These are phyloP conservation scores for Lycodopsis pacificus DNA, from an alignment of 2,797 vertebrate species.

Conservation along the genomic window DNA sequence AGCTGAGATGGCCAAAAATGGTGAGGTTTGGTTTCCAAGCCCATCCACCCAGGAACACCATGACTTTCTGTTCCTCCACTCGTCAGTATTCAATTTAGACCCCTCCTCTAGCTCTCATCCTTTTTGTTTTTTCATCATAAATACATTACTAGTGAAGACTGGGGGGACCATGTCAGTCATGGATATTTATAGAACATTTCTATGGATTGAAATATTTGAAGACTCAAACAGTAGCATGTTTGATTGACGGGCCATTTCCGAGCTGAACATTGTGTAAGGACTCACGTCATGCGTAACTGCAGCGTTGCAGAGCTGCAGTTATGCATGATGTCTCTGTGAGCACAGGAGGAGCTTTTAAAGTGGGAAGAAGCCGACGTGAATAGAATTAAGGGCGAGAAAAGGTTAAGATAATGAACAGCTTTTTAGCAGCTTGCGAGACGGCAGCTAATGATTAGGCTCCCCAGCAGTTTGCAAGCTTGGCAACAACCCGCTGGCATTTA, in stretches of 20 bases:
- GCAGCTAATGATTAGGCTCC: slow-evolving; percentile 69
- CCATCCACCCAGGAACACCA: slow-evolving; percentile 30
- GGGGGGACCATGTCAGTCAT: not conserved
- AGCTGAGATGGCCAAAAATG: slow-evolving; percentile 98
- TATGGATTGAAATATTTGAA: not conserved
- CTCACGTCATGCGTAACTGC: slow-evolving; percentile 29
- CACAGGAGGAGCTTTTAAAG: slow-evolving; percentile 54
- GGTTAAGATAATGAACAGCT: slow-evolving; percentile 73
- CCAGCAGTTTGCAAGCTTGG: slow-evolving; percentile 64
- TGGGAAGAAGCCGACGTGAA: slow-evolving; percentile 40
- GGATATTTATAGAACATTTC: not conserved
- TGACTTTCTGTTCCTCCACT: slow-evolving; percentile 76
- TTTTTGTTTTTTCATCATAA: not conserved
- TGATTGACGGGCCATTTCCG: slow-evolving; percentile 24
- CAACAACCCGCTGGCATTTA: slow-evolving; percentile 69
- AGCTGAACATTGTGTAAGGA: slow-evolving; percentile 26
- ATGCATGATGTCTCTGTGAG: slow-evolving; percentile 24
- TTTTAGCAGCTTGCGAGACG: slow-evolving; percentile 63
- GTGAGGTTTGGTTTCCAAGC: slow-evolving; percentile 81
- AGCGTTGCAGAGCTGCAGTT: slow-evolving; percentile 30
- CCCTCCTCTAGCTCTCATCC: not conserved
- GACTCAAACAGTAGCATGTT: not conserved
- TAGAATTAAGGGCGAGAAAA: slow-evolving; percentile 51
- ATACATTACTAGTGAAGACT: not conserved
- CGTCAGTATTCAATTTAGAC: slow-evolving; percentile 66